phyloP scores from a whole-genome alignment of 2,113 vertebrate genomes.

The Cygnus buccinator region DNA sequence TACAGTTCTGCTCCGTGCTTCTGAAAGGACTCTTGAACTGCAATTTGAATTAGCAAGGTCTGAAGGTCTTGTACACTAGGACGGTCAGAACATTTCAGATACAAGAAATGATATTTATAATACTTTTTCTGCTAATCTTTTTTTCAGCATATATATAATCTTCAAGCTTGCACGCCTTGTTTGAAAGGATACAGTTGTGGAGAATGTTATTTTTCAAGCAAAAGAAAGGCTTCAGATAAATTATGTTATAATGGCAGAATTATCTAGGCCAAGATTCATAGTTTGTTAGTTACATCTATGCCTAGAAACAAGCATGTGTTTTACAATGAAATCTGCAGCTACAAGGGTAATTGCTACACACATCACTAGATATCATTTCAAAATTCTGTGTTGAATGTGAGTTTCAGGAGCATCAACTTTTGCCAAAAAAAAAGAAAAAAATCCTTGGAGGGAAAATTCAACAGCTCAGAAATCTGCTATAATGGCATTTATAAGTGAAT shows the following conservation, averaged over 20 bases:
- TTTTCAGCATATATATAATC: background rate
- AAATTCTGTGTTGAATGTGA: background rate
- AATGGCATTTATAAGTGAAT: background rate
- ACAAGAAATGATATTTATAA: background rate
- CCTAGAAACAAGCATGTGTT: background rate
- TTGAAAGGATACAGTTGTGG: background rate
- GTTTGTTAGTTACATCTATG: background rate
- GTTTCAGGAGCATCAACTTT: background rate
- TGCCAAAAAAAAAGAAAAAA: background rate
- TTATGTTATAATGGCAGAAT: background rate
- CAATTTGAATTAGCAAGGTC: background rate
- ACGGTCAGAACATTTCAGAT: background rate
- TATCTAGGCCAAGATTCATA: background rate
- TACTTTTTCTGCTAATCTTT: background rate
- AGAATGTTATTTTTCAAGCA: background rate
- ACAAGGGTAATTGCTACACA: background rate
- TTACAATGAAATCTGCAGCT: background rate
- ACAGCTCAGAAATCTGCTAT: background rate
- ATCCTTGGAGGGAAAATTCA: background rate
- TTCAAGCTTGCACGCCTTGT: background rate
- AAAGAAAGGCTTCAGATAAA: background rate
- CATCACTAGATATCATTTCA: background rate
- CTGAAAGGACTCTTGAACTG: background rate
- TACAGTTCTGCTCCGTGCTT: background rate
- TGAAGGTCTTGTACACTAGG: background rate